Evolutionary conservation across 2,113 vertebrate species (phyloP), one percentile per base, ranked within the genome.

Genomic region (Actenoides hombroni): DNA sequence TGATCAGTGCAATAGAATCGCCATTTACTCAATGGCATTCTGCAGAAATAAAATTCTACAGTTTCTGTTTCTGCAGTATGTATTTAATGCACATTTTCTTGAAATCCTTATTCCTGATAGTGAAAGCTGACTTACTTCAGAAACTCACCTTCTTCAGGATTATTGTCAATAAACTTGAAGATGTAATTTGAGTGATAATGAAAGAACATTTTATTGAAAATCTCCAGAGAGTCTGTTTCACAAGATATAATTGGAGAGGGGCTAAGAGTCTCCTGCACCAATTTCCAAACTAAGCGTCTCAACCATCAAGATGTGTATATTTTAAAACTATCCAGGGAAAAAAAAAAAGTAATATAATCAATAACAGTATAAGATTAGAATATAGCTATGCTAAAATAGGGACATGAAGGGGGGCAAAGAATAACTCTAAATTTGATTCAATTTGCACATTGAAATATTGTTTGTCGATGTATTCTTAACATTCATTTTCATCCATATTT

Each of bases 141-240:
- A 92, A 83, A 39, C 33, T 70, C n/a, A 80, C 16, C 42, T 33
- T 49, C 39, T 79, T 80, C 83, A 92, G 42, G 63, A 90, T 94
- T 94, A 93, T 85, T 94, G 65, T 93, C 90, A 82, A 74, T 95
- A 94, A 96, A 97, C 0, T 8, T 87, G 69, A 86, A 94, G 57
- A 93, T 96, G n/a, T 93, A 96, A 97, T 86, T 88, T 89, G 78
- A 89, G 57, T 86, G 83, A 95, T 97, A 96, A 98, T 97, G 91
- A 96, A 97, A 96, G 90, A 96, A 95, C 84, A 77, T 96, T 97
- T 96, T 93, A 75, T 83, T 97, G 83, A 75, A 95, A 96, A 91
- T 56, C 94, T 96, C 93, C 73, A 70, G 94, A 95, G 93, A 89
- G 51, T 40, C 56, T 94, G 24, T 86, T 94, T 92, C 63, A 76